Evolutionary conservation across 2,113 vertebrate genomes (phyloP), one percentile per base, ranked within the genome.

Genomic region (Erythrocercus mccallii): DNA sequence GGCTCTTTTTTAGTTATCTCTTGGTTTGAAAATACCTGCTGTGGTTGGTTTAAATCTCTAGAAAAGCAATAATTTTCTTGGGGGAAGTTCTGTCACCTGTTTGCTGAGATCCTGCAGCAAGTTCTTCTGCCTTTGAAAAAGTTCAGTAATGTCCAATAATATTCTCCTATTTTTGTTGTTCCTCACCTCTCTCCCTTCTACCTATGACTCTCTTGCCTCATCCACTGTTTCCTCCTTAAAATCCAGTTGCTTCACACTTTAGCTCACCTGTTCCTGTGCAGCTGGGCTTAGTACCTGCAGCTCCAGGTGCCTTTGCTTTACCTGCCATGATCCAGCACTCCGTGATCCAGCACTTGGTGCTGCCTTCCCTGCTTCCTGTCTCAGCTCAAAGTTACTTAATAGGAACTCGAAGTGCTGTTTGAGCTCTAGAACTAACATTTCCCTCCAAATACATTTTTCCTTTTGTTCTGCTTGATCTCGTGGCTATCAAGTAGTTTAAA

Each of bases 391-490:
- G 31, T 78, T 62, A 6, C 5, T 83, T 62, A 68, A 33, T 30
- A n/a, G 74, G 84, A 66, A 56, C 74, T 45, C 6, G 0, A 12
- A 31, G 80, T 48, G 31, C 76, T 2, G 4, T 62, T 80, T 12
- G 47, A 93, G 68, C 69, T 91, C 51, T 23, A 33, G 64, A 58
- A 58, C 64, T 45, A 44, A 19, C 21, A 5, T 86, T 84, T 79
- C 51, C 61, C 45, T 91, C 73, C 14, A 76, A 86, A 62, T 23
- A 7, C 10, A n/a, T 60, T 84, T 86, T 71, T 33, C 48, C 57
- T 54, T 89, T 69, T 78, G 61, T 94, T 94, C 88, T n/a, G 35
- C 84, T 74, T 42, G 86, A 44, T 79, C 71, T 86, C 17, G 14
- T 5, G 1, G 38, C 82, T 84, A 4, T 45, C 37, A 20, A 28